Percentiles rank a stretch among this genome's conserved stretches.
Conservation (phyloP, 2,888 invertebrate species). For the Cremastinae sp. region DNA sequence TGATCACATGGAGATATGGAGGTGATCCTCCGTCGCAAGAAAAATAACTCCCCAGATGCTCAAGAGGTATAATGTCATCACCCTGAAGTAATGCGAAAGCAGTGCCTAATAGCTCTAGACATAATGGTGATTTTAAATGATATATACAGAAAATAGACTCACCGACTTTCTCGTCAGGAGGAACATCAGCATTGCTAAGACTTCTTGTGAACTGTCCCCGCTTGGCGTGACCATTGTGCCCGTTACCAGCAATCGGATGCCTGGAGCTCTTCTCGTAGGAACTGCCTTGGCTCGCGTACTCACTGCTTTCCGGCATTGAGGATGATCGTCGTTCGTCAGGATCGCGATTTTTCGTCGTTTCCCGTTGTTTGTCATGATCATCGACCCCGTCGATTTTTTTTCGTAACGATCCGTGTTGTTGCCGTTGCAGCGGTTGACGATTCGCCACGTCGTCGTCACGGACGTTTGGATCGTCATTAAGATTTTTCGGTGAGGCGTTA, state of each 20-base stretch:
- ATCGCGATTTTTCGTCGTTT: conserved; percentile 61
- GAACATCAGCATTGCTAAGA: conserved; percentile 90
- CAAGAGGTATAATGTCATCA: no score
- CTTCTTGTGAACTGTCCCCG: conserved; percentile 87
- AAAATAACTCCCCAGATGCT: no score
- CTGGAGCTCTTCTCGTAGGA: conserved; percentile 77
- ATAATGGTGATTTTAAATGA: no score
- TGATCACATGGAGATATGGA: no score
- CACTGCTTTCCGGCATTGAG: conserved; percentile 79
- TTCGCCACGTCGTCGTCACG: conserved; percentile 52
- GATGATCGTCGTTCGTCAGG: conserved; percentile 76
- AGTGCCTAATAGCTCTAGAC: no score
- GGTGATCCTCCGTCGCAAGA: no score
- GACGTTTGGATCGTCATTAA: conserved; percentile 9
- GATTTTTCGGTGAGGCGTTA: conserved; percentile 30
- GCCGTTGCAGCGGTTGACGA: conserved; percentile 59
- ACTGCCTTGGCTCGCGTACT: conserved; percentile 77
- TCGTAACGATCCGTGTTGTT: conserved; percentile 57
- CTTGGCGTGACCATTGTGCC: conserved; percentile 81
- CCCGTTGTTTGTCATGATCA: conserved; percentile 57
- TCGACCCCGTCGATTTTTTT: conserved; percentile 66
- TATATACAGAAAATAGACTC: conserved; percentile 69
- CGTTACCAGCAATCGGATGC: conserved; percentile 72
- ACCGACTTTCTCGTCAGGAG: conserved; percentile 92
- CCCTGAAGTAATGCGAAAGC: no score